Percentiles rank a stretch among this genome's conserved stretches.
These are phyloP conservation scores for Trachops cirrhosus DNA, from an alignment of 2,797 vertebrate species.

Conservation along the genomic window DNA sequence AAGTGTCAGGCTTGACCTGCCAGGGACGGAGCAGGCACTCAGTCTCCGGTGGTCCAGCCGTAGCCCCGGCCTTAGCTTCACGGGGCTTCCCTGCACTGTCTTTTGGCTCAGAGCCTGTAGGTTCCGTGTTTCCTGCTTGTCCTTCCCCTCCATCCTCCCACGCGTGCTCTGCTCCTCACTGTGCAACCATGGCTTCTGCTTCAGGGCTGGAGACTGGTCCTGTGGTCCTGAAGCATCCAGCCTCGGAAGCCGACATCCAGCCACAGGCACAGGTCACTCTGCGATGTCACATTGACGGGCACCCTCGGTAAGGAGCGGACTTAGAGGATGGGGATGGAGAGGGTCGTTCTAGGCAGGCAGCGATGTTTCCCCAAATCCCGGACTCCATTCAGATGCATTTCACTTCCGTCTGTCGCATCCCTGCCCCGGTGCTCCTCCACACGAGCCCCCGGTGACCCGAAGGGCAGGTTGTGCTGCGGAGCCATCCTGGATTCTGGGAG, in stretches of 20 bases:
- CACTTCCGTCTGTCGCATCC: background rate
- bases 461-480: background rate
- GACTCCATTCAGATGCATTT: background rate
- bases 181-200: background rate
- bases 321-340: background rate
- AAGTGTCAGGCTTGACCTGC: background rate
- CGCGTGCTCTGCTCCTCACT: background rate
- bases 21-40: background rate
- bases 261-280: constrained; percentile 89
- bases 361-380: background rate
- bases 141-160: background rate
- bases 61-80: background rate
- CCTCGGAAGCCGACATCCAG: constrained; percentile 88
- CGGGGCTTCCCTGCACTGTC: background rate
- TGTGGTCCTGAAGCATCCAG: constrained; percentile 91
- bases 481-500: background rate
- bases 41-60: background rate
- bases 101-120: background rate
- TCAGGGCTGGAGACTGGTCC: constrained; percentile 95
- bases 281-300: constrained; percentile 95
- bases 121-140: background rate
- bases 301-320: constrained; percentile 91
- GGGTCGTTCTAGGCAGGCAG: background rate
- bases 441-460: background rate
- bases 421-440: background rate